Conservation (phyloP, 2,797 vertebrate species). For the Mus spretus region DNA sequence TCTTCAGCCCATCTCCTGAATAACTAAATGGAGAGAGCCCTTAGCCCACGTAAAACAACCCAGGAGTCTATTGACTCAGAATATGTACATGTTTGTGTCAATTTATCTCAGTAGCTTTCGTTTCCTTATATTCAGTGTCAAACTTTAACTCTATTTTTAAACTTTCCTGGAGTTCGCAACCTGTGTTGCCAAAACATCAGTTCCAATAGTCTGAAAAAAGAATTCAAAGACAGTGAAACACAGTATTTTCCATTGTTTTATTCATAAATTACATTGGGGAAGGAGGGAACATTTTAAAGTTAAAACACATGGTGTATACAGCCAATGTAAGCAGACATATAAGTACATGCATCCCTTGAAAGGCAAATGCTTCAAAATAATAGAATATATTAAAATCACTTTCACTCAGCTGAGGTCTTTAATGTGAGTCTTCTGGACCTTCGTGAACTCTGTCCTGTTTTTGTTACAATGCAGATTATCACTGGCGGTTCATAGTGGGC, state of each 20-base stretch:
- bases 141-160: not conserved
- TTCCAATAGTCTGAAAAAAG: not conserved
- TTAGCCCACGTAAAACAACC: not conserved
- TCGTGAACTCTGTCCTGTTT: not conserved
- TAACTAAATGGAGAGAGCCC: not conserved
- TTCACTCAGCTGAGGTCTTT: not conserved
- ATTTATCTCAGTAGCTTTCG: not conserved
- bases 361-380: slow-evolving; percentile 2
- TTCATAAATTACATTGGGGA: slow-evolving; percentile 51
- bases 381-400: not conserved
- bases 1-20: not conserved
- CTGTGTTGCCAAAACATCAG: not conserved
- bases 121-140: not conserved
- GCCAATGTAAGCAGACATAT: not conserved
- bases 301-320: not conserved
- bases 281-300: not conserved
- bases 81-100: not conserved
- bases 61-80: not conserved
- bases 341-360: not conserved
- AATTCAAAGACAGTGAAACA: not conserved
- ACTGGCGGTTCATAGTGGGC: not conserved
- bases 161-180: not conserved
- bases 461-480: not conserved
- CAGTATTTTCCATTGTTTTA: slow-evolving; percentile 8
- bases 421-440: not conserved